Percentiles rank a stretch among this genome's conserved stretches.
phyloP scores from a whole-genome alignment of 2,113 vertebrate genomes.

The Pedetes capensis region DNA sequence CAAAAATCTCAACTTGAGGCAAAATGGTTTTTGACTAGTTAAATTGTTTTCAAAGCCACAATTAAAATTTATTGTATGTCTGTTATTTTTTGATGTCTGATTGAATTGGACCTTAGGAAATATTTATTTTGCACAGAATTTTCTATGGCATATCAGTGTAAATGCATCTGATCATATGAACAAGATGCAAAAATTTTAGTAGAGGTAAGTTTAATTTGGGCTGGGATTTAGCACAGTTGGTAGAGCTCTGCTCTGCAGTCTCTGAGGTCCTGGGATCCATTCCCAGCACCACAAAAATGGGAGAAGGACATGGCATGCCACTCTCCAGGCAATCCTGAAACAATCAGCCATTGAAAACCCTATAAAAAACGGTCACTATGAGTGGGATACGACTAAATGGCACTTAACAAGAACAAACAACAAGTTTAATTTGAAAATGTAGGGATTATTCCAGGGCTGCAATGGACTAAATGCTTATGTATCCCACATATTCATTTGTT shows the following conservation, averaged over 20 bases:
- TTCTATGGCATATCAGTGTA: not conserved
- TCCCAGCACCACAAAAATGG: too few species aligned
- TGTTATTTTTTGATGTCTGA: not conserved
- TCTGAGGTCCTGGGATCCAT: too few species aligned
- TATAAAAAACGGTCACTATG: too few species aligned
- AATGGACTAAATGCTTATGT: too few species aligned
- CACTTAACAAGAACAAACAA: too few species aligned
- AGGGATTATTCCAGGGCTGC: not conserved
- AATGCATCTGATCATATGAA: not conserved
- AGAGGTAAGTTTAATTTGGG: too few species aligned
- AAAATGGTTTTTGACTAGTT: not conserved
- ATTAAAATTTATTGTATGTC: not conserved
- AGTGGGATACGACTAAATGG: too few species aligned
- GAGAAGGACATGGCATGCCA: too few species aligned
- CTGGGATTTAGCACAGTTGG: too few species aligned
- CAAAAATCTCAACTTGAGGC: not conserved
- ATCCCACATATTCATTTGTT: not conserved
- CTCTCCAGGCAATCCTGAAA: too few species aligned
- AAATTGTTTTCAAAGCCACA: not conserved
- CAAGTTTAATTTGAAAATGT: not conserved
- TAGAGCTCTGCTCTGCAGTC: too few species aligned
- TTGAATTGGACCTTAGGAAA: not conserved
- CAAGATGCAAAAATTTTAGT: not conserved
- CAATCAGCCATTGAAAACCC: too few species aligned
- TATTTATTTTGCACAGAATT: not conserved